Percentiles rank a stretch among this genome's conserved stretches.
Conservation (phyloP, 2,797 vertebrate genomes). For the Synaphobranchus kaupii region DNA sequence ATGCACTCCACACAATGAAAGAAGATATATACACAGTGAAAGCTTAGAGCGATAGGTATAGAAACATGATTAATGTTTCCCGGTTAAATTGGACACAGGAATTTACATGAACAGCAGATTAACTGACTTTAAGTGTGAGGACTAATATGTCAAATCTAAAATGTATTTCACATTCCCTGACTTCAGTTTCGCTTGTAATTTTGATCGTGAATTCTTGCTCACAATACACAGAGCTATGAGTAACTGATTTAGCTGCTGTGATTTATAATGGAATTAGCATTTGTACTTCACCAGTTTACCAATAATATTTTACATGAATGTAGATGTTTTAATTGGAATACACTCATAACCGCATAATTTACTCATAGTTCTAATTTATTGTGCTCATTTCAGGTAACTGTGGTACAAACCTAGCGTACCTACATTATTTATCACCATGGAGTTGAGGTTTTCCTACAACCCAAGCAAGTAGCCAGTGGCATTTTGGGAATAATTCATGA, state of each 20-base stretch:
- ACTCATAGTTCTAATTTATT: slow-evolving; percentile 29
- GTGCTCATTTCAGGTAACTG: slow-evolving; percentile 31
- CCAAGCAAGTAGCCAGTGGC: slow-evolving; percentile 39
- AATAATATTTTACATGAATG: neutral
- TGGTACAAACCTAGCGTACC: slow-evolving; percentile 33
- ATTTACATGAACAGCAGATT: slow-evolving; percentile 56
- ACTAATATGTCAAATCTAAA: slow-evolving; percentile 42
- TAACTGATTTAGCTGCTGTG: neutral
- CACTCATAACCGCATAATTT: slow-evolving; percentile 14
- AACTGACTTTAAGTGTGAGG: slow-evolving; percentile 40
- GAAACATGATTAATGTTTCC: slow-evolving; percentile 42
- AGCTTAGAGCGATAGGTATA: slow-evolving; percentile 53
- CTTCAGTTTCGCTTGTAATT: slow-evolving; percentile 15
- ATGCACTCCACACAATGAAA: slow-evolving; percentile 24
- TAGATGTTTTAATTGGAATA: neutral
- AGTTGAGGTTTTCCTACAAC: slow-evolving; percentile 42
- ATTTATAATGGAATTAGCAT: neutral
- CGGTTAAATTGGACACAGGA: slow-evolving; percentile 46
- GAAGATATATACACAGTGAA: slow-evolving; percentile 51
- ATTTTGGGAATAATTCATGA: slow-evolving; percentile 49
- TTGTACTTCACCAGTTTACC: neutral
- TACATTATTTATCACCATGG: slow-evolving; percentile 48
- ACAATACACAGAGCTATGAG: neutral
- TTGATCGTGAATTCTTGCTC: neutral
- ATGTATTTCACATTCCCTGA: slow-evolving; percentile 46